Conservation (phyloP, 2,797 vertebrate species). For the Pipistrellus nathusii region DNA sequence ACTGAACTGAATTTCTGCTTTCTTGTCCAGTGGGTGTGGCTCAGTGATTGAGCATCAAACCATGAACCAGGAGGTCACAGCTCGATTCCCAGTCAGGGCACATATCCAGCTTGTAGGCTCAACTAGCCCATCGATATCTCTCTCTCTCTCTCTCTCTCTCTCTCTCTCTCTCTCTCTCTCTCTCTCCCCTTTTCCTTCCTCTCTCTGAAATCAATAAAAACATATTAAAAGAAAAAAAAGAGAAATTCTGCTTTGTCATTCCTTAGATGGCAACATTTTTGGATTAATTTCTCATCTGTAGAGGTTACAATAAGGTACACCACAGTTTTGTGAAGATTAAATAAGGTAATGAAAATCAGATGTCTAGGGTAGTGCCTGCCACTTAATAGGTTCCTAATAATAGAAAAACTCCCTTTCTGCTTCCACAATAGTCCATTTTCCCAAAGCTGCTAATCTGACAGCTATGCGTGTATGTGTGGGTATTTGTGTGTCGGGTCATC, state of each 20-base stretch:
- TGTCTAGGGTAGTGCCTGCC: background rate
- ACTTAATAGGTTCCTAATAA: background rate
- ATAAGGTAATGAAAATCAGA: background rate
- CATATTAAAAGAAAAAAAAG: too few species aligned
- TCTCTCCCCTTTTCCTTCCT: too few species aligned
- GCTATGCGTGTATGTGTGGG: rapidly evolving
- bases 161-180: too few species aligned
- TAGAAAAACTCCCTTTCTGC: background rate
- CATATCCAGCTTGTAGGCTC: too few species aligned
- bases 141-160: too few species aligned
- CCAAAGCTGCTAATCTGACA: conserved; percentile 16
- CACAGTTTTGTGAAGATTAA: background rate
- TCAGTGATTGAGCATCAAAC: too few species aligned
- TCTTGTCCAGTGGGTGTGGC: background rate
- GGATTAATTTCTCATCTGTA: background rate
- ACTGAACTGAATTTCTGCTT: background rate
- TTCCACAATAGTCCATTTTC: background rate
- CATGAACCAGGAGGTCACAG: too few species aligned
- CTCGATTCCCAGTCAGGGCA: too few species aligned
- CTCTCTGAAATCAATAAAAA: too few species aligned
- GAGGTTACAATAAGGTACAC: background rate
- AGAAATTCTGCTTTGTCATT: background rate
- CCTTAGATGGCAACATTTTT: background rate
- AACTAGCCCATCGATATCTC: too few species aligned
- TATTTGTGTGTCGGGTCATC: background rate